These are phyloP conservation scores for Carcina quercana DNA, from an alignment of 2,888 invertebrate genomes.

Conservation along the genomic window DNA sequence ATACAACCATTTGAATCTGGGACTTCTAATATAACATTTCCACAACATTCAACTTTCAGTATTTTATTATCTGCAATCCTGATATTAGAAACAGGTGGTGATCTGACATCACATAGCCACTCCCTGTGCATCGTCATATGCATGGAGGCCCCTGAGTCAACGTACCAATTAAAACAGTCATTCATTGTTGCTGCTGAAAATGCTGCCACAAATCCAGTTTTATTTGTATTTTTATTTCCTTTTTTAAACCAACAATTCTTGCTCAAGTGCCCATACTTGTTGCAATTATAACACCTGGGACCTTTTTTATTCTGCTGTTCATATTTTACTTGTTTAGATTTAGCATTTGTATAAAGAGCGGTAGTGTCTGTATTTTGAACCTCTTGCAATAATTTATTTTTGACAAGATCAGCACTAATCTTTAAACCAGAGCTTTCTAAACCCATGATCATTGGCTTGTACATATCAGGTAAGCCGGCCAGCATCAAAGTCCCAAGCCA, in stretches of 20 bases:
- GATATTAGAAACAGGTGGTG: slow-evolving; percentile 13
- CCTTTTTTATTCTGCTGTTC: slow-evolving; percentile 1
- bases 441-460: slow-evolving; percentile 9
- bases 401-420: too few relatives aligned
- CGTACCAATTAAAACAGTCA: slow-evolving; percentile 10
- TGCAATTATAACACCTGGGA: slow-evolving; percentile 10
- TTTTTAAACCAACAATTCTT: slow-evolving; percentile 6
- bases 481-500: too few relatives aligned
- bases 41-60: slow-evolving; percentile 12
- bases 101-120: slow-evolving; percentile 14
- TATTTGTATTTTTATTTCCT: not conserved
- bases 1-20: too few relatives aligned
- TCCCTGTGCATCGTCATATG: slow-evolving; percentile 16
- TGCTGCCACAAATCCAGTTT: slow-evolving; percentile 10
- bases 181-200: slow-evolving; percentile 9
- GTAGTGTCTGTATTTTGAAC: not conserved
- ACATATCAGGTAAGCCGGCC: slow-evolving; percentile 16
- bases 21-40: too few relatives aligned
- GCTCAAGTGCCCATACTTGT: slow-evolving; percentile 13
- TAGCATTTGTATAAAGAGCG: not conserved
- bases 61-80: slow-evolving; percentile 15
- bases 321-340: not conserved
- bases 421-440: too few relatives aligned
- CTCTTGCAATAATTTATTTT: slow-evolving; percentile 6
- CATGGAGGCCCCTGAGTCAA: slow-evolving; percentile 20